Percentiles rank a stretch among this genome's conserved stretches.
Evolutionary conservation across 2,888 invertebrate genomes (phyloP).

Genomic region (Cryptocheilus praepositus): DNA sequence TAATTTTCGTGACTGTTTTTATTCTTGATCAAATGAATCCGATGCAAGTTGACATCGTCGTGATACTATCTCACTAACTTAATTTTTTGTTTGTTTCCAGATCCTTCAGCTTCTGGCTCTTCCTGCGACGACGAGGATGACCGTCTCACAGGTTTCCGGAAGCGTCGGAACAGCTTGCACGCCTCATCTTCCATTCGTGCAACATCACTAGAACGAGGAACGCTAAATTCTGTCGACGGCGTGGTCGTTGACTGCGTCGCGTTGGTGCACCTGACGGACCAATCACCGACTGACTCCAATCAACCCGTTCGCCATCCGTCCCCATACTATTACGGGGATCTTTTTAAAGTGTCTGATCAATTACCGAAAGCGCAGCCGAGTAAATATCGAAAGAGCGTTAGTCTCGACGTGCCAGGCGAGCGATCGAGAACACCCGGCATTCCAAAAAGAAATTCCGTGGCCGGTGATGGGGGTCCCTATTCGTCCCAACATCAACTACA

Average conservation of each 20-base stretch:
- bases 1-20: no score
- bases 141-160: conserved; percentile 51
- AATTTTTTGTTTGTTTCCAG: conserved; percentile 48
- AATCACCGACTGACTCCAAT: conserved; percentile 77
- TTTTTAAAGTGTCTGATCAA: conserved; percentile 78
- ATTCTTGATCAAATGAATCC: no score
- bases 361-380: conserved; percentile 75
- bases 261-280: conserved; percentile 71
- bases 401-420: conserved; percentile 84
- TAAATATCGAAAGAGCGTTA: conserved; percentile 83
- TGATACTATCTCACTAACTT: neutral
- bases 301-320: conserved; percentile 82
- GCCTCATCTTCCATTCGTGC: conserved; percentile 46
- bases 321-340: conserved; percentile 89
- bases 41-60: neutral
- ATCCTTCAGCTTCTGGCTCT: conserved; percentile 69
- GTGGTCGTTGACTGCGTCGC: conserved; percentile 65
- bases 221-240: conserved; percentile 46
- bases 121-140: conserved; percentile 68
- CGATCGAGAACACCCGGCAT: conserved; percentile 78
- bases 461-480: conserved; percentile 80
- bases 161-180: conserved; percentile 55
- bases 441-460: conserved; percentile 83
- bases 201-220: conserved; percentile 46
- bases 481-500: conserved; percentile 60